Percentiles rank a stretch among this genome's conserved stretches.
Evolutionary conservation across 2,888 invertebrate species (phyloP).

Genomic region (Tuta absoluta): DNA sequence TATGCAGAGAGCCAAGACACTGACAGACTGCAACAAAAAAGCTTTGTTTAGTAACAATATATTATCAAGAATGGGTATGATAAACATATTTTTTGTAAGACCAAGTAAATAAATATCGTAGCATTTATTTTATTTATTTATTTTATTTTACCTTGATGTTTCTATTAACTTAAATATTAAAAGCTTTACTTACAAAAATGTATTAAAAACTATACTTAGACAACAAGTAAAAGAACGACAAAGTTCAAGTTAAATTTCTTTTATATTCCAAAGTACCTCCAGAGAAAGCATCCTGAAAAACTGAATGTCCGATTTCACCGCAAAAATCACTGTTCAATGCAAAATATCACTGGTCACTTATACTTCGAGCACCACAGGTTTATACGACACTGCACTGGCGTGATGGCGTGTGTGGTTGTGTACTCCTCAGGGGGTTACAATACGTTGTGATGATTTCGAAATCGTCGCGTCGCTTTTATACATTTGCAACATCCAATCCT

Average conservation of each 20-base stretch:
- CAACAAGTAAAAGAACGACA: no score
- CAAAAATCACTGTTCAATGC: slow-evolving; percentile 21
- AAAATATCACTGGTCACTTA: slow-evolving; percentile 7
- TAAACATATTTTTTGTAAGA: no score
- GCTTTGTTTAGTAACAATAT: slow-evolving; percentile 22
- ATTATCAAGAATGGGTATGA: slow-evolving; percentile 9
- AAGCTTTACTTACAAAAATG: no score
- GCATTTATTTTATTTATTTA: no score
- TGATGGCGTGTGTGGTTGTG: slow-evolving; percentile 42
- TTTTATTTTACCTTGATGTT: no score
- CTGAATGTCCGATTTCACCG: slow-evolving; percentile 44
- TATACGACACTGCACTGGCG: slow-evolving; percentile 44
- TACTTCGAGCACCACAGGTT: slow-evolving; percentile 8
- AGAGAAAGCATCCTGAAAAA: slow-evolving; percentile 61
- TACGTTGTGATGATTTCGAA: slow-evolving; percentile 80
- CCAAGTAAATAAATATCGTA: no score
- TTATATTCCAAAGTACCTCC: slow-evolving; percentile 43
- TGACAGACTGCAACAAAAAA: slow-evolving; percentile 45
- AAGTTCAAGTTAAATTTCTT: not conserved
- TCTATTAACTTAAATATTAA: no score
- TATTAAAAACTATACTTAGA: no score
- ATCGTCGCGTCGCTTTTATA: slow-evolving; percentile 77
- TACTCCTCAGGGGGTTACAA: slow-evolving; percentile 74
- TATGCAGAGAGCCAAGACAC: slow-evolving; percentile 62
- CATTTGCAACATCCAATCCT: slow-evolving; percentile 74